Evolutionary conservation across 1,140 invertebrate species (phyloP), one percentile per base, ranked within the genome.

Genomic region (Achatina immaculata): DNA sequence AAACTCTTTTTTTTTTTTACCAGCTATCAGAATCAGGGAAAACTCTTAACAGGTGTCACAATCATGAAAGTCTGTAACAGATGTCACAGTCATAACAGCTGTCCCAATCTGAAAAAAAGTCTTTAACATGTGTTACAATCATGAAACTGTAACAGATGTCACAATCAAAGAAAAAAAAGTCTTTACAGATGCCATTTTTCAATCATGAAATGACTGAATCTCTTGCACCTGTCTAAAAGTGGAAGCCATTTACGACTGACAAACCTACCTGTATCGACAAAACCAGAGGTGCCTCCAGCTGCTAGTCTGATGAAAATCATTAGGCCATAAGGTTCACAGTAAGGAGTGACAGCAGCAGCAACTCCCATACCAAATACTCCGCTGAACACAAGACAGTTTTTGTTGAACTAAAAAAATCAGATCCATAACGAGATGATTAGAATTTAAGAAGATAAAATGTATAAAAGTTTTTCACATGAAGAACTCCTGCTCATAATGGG

Each of bases 181-280:
- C 11, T 24, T 24, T 51, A 14, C 48, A 24, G 24, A 51, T 11
- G 24, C 48, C 11, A 51, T 14, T 51, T 14, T 51, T 14, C 11
- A 51, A 14, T 7, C 14, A 43, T 14, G n/a, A 36, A 11, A 31
- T 65, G 7, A 62, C 6, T n/a, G 38, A 42, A 7, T 16, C 11
- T 55, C 28, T 24, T 16, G 19, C 7, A 75, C 19, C 19, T 31
- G 28, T 24, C 11, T 16, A 75, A 28, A 55, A 51, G 21, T 48
- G 71, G 31, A 80, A 45, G 51, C 28, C 34, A 42, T 71, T 38
- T 19, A 31, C 34, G 34, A 31, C 42, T 40, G 40, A 80, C 28
- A 34, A 66, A 74, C 82, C 80, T 76, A 87, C 86, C 66, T 38
- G 82, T 83, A 51, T 86, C 83, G 36, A 84, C 21, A 31, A 73